Conservation (phyloP, 2,113 vertebrate genomes). For the Hemibagrus wyckioides region DNA sequence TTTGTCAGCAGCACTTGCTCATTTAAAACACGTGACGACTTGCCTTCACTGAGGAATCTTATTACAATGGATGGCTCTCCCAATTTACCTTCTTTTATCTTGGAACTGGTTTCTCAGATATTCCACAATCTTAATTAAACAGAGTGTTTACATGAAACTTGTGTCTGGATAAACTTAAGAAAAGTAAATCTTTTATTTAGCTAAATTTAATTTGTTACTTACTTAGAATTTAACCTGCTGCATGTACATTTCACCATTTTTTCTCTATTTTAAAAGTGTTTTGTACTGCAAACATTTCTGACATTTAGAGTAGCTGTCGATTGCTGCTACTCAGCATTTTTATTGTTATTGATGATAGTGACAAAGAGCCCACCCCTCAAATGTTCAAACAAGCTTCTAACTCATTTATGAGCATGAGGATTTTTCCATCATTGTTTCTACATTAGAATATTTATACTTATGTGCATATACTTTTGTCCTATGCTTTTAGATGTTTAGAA, state of each 20-base stretch:
- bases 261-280: background rate
- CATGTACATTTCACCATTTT: background rate
- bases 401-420: background rate
- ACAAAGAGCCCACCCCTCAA: background rate
- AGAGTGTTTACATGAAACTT: background rate
- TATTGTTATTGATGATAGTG: background rate
- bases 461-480: background rate
- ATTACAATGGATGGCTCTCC: background rate
- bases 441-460: background rate
- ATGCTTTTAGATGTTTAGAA: background rate
- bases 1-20: constrained; percentile 6
- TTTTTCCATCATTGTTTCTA: background rate
- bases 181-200: background rate
- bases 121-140: background rate
- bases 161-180: background rate
- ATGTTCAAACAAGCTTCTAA: background rate
- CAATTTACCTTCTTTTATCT: background rate
- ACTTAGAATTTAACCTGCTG: background rate
- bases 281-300: background rate
- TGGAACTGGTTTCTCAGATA: background rate
- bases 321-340: background rate
- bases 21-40: background rate
- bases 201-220: background rate
- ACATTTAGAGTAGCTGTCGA: background rate
- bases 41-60: background rate